Conservation (phyloP, 2,797 vertebrate genomes). For the Tokudaia muenninki region DNA sequence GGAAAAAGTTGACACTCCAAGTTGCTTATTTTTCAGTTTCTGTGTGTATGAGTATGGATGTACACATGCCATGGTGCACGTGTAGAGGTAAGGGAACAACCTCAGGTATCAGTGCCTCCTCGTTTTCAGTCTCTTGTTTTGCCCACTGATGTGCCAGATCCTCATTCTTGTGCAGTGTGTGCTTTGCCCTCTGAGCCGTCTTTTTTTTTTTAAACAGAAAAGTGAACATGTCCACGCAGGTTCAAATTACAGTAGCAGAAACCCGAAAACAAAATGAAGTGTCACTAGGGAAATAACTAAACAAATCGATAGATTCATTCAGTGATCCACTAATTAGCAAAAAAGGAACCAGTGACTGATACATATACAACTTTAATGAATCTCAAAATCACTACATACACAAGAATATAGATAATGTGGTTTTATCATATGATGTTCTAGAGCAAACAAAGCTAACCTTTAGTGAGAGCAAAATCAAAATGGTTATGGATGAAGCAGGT, state of each 20-base stretch:
- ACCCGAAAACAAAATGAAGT: slow-evolving; percentile 8
- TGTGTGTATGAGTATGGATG: not conserved
- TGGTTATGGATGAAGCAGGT: not conserved
- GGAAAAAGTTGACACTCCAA: not conserved
- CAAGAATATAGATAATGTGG: not conserved
- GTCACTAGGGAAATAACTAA: not conserved
- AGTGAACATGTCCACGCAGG: not conserved
- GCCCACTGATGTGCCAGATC: not conserved
- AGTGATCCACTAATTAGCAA: not conserved
- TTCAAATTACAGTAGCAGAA: not conserved
- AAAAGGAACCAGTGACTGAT: not conserved
- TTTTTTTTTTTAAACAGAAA: not conserved
- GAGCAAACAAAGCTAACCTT: not conserved
- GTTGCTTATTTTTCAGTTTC: not conserved
- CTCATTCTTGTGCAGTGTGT: not conserved
- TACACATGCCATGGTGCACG: not conserved
- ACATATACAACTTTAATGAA: not conserved
- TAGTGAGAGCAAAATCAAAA: not conserved
- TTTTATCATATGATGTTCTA: not conserved
- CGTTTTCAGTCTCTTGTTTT: not conserved
- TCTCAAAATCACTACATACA: not conserved
- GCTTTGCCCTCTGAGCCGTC: not conserved
- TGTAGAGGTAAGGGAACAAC: not conserved
- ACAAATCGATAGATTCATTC: not conserved
- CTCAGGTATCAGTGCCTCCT: not conserved